Evolutionary conservation across 2,113 vertebrate genomes (phyloP), one percentile per base, ranked within the genome.

Genomic region (Carassius carassius): DNA sequence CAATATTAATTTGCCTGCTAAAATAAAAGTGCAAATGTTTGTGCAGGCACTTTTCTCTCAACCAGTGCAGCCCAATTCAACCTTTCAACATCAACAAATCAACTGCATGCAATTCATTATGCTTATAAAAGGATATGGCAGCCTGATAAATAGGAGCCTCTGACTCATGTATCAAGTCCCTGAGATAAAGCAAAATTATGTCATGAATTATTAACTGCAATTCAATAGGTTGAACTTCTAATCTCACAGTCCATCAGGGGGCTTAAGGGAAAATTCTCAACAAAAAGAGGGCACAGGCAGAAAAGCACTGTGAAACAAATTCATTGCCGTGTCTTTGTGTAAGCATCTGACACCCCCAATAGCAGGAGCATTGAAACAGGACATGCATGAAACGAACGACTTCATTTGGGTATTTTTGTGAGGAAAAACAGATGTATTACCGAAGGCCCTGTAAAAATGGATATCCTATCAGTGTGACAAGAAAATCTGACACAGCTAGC

Each of bases 161-260:
- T 63, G 78, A 70, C 87, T 84, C 84, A n/a, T 83, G 82, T 88
- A 86, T 87, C 82, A 78, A 80, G 80, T 73, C 82, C 79, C 88
- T 75, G 67, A 83, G 87, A 88, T 88, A 87, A 89, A 88, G 79
- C 84, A 83, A 58, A 88, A 74, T 90, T 81, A 88, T 87, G 86
- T 86, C 80, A 89, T 88, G 78, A 89, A 89, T 88, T 88, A 89
- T 89, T 90, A 87, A 83, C 47, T 35, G 84, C 78, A 88, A 85
- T 86, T 85, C 82, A 87, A 89, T 86, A 84, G 78, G 67, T 19
- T 74, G 41, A 72, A 78, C 75, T 81, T 88, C 85, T 81, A 86
- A 88, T 82, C 74, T 76, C 69, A 19, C 76, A 65, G 75, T 83
- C 74, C 9, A 74, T 72, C 81, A 80, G 84, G 21, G 67, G 75